phyloP scores from a whole-genome alignment of 2,888 invertebrate genomes.

The Altica lythri region DNA sequence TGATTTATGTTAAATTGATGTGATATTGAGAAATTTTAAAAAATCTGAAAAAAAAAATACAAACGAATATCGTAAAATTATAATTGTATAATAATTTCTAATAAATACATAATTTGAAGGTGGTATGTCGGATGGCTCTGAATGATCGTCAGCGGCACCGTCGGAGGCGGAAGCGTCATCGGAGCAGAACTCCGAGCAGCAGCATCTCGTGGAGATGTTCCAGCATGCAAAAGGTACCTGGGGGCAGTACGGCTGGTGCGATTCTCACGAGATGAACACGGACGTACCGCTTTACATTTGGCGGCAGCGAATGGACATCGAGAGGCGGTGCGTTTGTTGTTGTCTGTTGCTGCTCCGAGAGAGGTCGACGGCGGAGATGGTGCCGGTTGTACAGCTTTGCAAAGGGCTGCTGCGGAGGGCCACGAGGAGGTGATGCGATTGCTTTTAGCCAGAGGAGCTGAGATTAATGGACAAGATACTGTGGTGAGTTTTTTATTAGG shows the following conservation, averaged over 20 bases:
- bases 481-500: slow-evolving; percentile 65
- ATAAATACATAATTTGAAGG: slow-evolving; percentile 39
- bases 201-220: slow-evolving; percentile 53
- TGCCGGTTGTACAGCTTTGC: slow-evolving; percentile 75
- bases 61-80: background rate
- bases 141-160: slow-evolving; percentile 46
- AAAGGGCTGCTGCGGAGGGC: slow-evolving; percentile 83
- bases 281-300: slow-evolving; percentile 55
- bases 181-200: slow-evolving; percentile 53
- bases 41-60: background rate
- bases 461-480: slow-evolving; percentile 75
- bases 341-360: slow-evolving; percentile 57
- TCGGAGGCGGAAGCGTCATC: slow-evolving; percentile 45
- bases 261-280: slow-evolving; percentile 54
- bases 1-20: background rate
- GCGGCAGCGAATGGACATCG: slow-evolving; percentile 54
- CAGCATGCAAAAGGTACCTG: slow-evolving; percentile 50
- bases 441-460: slow-evolving; percentile 69
- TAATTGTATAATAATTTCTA: background rate
- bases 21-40: background rate
- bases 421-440: slow-evolving; percentile 75
- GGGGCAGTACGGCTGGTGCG: slow-evolving; percentile 51
- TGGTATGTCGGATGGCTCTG: slow-evolving; percentile 55
- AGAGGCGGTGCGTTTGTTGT: slow-evolving; percentile 51
- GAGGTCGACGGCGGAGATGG: slow-evolving; percentile 59